Percentiles rank a stretch among this genome's conserved stretches.
phyloP scores from a whole-genome alignment of 1,140 invertebrate genomes.

The Rhopalosiphum padi region DNA sequence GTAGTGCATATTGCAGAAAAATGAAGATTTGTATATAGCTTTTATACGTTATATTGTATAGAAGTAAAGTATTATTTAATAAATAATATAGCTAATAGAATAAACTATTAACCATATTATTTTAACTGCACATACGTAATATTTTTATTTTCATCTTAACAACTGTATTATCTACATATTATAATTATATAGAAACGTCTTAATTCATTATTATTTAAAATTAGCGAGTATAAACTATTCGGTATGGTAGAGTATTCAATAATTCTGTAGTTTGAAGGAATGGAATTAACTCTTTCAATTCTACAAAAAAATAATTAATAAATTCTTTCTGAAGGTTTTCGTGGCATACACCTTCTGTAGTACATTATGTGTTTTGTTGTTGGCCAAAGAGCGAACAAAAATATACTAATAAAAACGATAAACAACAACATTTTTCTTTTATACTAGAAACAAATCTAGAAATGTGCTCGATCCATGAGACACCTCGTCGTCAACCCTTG shows the following conservation, averaged over 20 bases:
- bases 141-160: neutral
- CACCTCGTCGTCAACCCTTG: constrained; percentile 6
- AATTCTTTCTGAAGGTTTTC: neutral
- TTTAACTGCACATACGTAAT: neutral
- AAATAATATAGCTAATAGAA: neutral
- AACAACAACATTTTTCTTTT: neutral
- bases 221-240: neutral
- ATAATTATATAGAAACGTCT: neutral
- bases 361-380: neutral
- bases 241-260: neutral
- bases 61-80: neutral
- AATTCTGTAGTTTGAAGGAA: neutral
- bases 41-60: neutral
- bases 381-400: neutral
- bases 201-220: neutral
- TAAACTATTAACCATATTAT: neutral
- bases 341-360: neutral
- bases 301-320: neutral
- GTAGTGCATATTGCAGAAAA: no score
- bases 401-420: neutral
- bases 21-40: no score
- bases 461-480: neutral
- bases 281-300: neutral
- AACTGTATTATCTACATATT: neutral
- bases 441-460: neutral